Evolutionary conservation across 2,888 invertebrate genomes (phyloP), one percentile per base, ranked within the genome.

Genomic region (Allygus modestus): DNA sequence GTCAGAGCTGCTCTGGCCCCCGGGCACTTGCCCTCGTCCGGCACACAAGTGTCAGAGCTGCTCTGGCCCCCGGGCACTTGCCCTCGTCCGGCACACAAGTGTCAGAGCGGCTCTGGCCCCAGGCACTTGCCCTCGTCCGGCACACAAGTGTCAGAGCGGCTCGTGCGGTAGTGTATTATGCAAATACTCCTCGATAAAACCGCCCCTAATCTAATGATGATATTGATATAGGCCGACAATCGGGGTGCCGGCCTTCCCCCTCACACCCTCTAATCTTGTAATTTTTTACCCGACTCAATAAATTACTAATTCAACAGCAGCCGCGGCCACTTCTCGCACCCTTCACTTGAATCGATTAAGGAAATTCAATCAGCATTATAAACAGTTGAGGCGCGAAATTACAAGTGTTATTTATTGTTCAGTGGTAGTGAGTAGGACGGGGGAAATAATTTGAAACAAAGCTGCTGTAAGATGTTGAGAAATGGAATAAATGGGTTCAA

Each of bases 181-280:
- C 46, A 77, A 28, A 75, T 51, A 15, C 31, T 1, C 17, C 43
- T 43, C 73, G 15, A 73, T 43, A 37, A 65, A 51, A 77, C 26
- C 51, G 77, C 51, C 77, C 77, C 26, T 77, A 75, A 75, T 43
- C 46, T 23, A 75, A 77, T 77, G 51, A 46, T 20, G 77, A 77
- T 77, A 51, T 77, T 77, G 77, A 77, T 77, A 77, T 51, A 12
- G 23, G 43, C 15, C n/a, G n/a, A n/a, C n/a, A n/a, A 26, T 7
- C 5, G 71, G 71, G 71, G 71, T 31, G 1, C 43, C 75, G 11
- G 7, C 28, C 51, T 17, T n/a, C 28, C 23, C 41, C 20, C 23
- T 41, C 75, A 46, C 46, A n/a, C 51, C 46, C 77, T 73, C 43
- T 73, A 73, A 77, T 51, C 77, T 77, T 33, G 54, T 79, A 79